Evolutionary conservation across 2,888 invertebrate genomes (phyloP), one percentile per base, ranked within the genome.

Genomic region (Prionchulus punctatus): DNA sequence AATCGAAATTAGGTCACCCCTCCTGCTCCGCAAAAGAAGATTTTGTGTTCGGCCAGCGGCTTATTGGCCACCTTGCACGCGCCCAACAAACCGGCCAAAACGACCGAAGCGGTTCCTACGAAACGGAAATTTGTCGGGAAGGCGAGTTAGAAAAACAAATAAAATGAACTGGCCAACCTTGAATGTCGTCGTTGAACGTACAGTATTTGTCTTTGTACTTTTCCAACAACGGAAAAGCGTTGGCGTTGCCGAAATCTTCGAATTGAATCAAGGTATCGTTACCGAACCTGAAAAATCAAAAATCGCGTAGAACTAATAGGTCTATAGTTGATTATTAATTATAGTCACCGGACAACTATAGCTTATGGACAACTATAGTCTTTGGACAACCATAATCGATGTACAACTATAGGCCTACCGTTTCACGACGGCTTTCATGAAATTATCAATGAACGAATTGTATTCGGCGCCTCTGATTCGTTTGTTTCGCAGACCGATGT

Each of bases 141-240:
- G 7, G 23, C 7, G 26, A n/a, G 7, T 23, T 26, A 48, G 12
- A 48, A 48, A 48, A 12, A 7, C 48, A 48, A 26, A 23, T 48
- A 26, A 36, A 12, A 36, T 36, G 36, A 36, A 36, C 36, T 18
- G n/a, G n/a, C 47, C 15, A 4, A 68, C 92, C 92, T 74, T 98
- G 94, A 70, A 98, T 98, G 72, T 98, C 98, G 72, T 98, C 98
- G 76, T 99, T 98, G 76, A 98, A 98, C 18, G 90, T 91, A 75
- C 94, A 96, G 74, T 86, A 84, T 67, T 80, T 72, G 66, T 86
- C 77, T 45, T 89, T 81, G 75, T 96, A 98, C 72, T 86, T 89
- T 66, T 82, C 84, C 61, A 98, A 77, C 26, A 49, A 77, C 36
- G 86, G 79, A 79, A 96, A 98, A 3, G 98, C 98, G 75, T 98